Conservation (phyloP, 2,888 invertebrate genomes). For the Buathra laborator region DNA sequence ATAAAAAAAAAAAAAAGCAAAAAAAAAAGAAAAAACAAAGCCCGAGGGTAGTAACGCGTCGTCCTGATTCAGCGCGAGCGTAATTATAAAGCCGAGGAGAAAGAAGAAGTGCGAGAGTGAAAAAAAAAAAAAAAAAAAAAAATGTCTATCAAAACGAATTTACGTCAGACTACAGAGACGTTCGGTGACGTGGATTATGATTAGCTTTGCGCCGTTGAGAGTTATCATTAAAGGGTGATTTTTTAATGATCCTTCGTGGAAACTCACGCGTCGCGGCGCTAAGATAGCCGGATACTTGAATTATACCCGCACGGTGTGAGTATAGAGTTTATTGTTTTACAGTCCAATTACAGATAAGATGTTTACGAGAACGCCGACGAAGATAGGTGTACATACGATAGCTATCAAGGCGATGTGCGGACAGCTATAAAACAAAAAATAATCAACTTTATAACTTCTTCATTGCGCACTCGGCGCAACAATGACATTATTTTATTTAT, state of each 20-base stretch:
- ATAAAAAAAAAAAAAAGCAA: slow-evolving; percentile 42
- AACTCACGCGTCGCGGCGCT: slow-evolving; percentile 38
- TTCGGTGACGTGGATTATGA: slow-evolving; percentile 30
- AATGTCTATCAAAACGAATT: slow-evolving; percentile 49
- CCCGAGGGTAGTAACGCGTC: slow-evolving; percentile 28
- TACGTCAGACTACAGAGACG: slow-evolving; percentile 30
- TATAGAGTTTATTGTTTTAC: slow-evolving; percentile 82
- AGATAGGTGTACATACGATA: slow-evolving; percentile 3
- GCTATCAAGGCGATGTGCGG: not conserved
- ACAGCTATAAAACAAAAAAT: slow-evolving; percentile 3
- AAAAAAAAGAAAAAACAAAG: slow-evolving; percentile 17
- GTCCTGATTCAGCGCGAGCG: slow-evolving; percentile 46
- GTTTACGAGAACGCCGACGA: slow-evolving; percentile 18
- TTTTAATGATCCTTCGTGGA: slow-evolving; percentile 45
- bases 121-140: not conserved
- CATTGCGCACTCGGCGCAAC: not conserved
- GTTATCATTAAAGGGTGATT: slow-evolving; percentile 33
- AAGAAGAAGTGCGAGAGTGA: not conserved
- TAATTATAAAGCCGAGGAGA: slow-evolving; percentile 19
- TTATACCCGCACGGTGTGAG: not conserved
- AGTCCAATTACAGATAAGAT: slow-evolving; percentile 82
- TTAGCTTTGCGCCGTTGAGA: not conserved
- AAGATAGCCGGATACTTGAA: slow-evolving; percentile 41
- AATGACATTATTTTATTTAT: not conserved
- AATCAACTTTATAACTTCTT: not conserved